Conservation (phyloP, 2,113 vertebrate species). For the Otolemur garnettii region DNA sequence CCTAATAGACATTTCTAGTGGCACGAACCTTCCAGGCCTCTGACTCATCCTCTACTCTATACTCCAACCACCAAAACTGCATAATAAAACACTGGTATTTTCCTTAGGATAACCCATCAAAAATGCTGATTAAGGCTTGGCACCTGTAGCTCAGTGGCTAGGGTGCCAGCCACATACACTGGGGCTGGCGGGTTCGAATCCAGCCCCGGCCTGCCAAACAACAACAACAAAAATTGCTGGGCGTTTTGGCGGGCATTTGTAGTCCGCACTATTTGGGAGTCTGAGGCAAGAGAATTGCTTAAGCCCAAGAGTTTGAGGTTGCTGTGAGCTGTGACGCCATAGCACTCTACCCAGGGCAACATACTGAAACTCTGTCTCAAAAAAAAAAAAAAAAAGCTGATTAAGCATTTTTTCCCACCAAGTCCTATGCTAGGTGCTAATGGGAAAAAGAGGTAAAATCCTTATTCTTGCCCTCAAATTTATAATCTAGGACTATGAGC, state of each 20-base stretch:
- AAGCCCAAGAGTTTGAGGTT: no score
- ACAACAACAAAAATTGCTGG: no score
- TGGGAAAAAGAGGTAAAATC: not conserved
- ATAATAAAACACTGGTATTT: not conserved
- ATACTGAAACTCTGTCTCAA: no score
- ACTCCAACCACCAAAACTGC: not conserved
- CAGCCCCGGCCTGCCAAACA: no score
- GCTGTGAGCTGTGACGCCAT: no score
- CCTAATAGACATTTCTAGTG: not conserved
- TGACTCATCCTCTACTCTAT: not conserved
- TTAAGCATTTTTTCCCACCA: not conserved
- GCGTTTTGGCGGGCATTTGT: no score
- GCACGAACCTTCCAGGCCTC: not conserved
- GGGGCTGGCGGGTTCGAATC: no score
- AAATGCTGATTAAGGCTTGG: not conserved
- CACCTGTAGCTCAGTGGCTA: no score
- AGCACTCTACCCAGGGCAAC: no score
- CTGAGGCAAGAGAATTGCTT: no score
- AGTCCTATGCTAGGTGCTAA: not conserved
- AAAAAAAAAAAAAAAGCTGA: not conserved
- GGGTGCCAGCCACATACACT: no score
- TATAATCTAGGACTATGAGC: not conserved
- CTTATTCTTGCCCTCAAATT: not conserved
- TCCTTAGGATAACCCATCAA: slow-evolving; percentile 9
- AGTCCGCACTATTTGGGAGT: no score